phyloP scores from a whole-genome alignment of 2,888 invertebrate species.

The Octonoba sinensis region DNA sequence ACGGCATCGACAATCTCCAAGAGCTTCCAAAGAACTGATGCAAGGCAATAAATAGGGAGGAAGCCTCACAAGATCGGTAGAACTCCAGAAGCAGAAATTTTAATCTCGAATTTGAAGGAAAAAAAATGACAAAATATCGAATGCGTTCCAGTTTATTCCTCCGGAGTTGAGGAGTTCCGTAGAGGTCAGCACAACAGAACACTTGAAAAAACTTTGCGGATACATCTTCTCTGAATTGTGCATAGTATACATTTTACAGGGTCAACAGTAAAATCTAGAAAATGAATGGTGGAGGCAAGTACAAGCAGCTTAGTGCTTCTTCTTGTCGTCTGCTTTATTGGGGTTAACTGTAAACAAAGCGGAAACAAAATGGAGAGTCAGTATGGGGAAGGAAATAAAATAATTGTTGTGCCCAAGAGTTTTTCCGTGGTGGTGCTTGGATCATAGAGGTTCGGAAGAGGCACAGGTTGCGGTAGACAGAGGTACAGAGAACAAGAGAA shows the following conservation, averaged over 20 bases:
- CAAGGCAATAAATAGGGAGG: background rate
- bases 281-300: conserved; percentile 54
- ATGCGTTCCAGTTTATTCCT: conserved; percentile 10
- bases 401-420: conserved; percentile 50
- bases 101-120: background rate
- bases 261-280: conserved; percentile 58
- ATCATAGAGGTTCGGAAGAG: conserved; percentile 20
- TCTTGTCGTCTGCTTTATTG: background rate
- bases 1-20: conserved; percentile 55
- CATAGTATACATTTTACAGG: conserved; percentile 38
- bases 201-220: conserved; percentile 28
- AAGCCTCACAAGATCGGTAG: too few relatives aligned
- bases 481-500: conserved; percentile 7
- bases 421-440: conserved; percentile 17
- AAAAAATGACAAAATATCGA: conserved; percentile 6
- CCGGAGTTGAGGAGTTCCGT: conserved; percentile 22
- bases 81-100: too few relatives aligned
- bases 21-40: background rate
- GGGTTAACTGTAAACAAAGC: conserved; percentile 53
- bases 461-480: conserved; percentile 13
- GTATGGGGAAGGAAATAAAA: conserved; percentile 7
- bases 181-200: conserved; percentile 35
- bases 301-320: conserved; percentile 39
- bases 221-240: conserved; percentile 30
- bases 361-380: conserved; percentile 29